Base-by-base conservation (phyloP, 2,113 vertebrate species). In the Marmota flaviventris region DNA sequence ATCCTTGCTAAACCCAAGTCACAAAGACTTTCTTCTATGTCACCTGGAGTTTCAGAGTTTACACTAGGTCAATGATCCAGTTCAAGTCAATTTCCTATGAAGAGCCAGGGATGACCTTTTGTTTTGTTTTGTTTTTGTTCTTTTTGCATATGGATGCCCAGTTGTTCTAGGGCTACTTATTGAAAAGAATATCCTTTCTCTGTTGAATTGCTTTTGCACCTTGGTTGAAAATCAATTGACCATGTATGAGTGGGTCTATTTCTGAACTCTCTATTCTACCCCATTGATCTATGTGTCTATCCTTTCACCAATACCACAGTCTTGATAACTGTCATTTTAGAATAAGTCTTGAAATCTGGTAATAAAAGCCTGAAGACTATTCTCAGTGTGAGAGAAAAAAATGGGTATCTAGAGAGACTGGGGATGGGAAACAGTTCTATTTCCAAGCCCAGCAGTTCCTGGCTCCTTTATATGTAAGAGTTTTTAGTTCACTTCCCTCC, bases 221-320 rank as follows among this genome's bases (percentile, higher is more conserved):
- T 93, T 94, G 82, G 81, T 91, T 91, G 96, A 96, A 97, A 96
- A 94, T 90, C 92, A 78, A 75, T 89, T 85, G 97, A 48, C 89
- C 86, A 13, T 89, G 39, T 79, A 53, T 42, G 42, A 93, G 73
- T 53, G 69, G 72, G 89, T 91, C 89, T 97, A 58, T 89, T 96
- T 95, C 76, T 88, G 79, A 75, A 58, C 73, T 82, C 89, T 32
- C 89, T 27, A 5, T 89, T 93, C 94, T 67, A 72, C 65, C 85
- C 37, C 73, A 91, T 92, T 61, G 86, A 96, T 94, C 96, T 86
- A 20, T 61, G 69, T 75, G 69, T 93, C 91, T 94, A 0, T 91
- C 51, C 65, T 76, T 79, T 76, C 72, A 63, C 93, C 65, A 51
- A 27, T 53, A 92, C 82, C 89, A 94, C 75, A 86, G 79, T 91